Base-by-base conservation (phyloP, 2,797 vertebrate genomes). In the Arnoldichthys spilopterus region DNA sequence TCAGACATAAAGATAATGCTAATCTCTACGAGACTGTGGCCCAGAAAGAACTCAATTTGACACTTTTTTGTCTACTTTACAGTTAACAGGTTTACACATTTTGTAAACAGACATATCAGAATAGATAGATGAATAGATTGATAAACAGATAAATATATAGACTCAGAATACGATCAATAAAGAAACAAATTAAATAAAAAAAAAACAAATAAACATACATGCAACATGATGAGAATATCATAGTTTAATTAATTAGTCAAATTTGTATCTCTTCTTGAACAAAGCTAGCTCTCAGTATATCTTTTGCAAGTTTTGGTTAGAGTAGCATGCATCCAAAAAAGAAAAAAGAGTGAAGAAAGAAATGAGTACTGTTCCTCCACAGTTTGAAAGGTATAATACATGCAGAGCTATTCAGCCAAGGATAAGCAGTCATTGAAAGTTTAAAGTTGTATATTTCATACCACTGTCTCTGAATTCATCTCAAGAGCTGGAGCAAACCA, bases 381-480 rank as follows among this genome's bases (percentile, higher is more conserved):
- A 62, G 34, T 62, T 62, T 34, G 12, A 77, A 61, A 78, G 11
- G 79, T 59, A 53, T 56, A 45, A 77, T 72, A 49, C 54, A 75
- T 71, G 12, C 34, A 13, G 37, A 49, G 24, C 28, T 49, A 32
- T 26, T 20, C 66, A 51, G 45, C 66, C 66, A 69, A 68, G 64
- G 45, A 68, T 68, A 68, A 51, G 47, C 49, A 22, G 30, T 71
- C 47, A 71, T n/a, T 71, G 68, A 34, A 71, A 71, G 49, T 71
- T 53, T 49, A 71, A 54, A 53, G 68, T 37, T 54, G 53, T 51
- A 28, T 85, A 84, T 86, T 86, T 68, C 71, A 87, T 89, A 89
- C 86, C 85, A 74, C 86, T 86, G 88, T 89, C 83, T 88, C 85
- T 54, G 86, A 76, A 66, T 86, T 83, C 71, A 72, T 78, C 83